Evolutionary conservation across 2,113 vertebrate species (phyloP).

Genomic region (Cynocephalus volans): DNA sequence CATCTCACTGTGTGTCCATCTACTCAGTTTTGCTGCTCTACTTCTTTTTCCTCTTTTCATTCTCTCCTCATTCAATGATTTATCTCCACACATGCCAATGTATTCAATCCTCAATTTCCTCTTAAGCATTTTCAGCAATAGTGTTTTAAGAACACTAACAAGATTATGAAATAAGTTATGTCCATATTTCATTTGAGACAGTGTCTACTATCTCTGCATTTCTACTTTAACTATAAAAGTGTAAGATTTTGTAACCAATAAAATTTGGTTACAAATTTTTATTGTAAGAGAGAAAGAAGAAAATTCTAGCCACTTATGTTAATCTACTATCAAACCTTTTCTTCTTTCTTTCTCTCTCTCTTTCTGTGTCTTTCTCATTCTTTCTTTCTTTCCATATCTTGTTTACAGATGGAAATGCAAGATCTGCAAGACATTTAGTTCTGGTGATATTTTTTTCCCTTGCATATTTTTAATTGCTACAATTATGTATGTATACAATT

Average conservation of each 20-base stretch:
- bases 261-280: no score
- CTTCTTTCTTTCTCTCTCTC: not conserved
- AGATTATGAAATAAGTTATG: not conserved
- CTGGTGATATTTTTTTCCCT: not conserved
- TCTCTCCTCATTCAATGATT: not conserved
- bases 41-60: not conserved
- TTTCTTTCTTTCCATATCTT: not conserved
- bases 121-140: not conserved
- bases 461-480: not conserved
- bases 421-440: not conserved
- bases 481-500: not conserved
- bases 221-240: not conserved
- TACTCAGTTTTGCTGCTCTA: not conserved
- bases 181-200: not conserved
- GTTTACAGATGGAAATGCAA: not conserved
- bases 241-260: not conserved
- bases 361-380: not conserved
- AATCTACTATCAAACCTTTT: not conserved
- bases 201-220: not conserved
- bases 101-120: not conserved
- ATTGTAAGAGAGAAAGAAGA: no score
- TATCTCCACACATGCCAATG: not conserved
- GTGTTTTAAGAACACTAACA: not conserved
- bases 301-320: not conserved
- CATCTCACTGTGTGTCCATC: not conserved